These are phyloP conservation scores for Synaphobranchus kaupii DNA, from an alignment of 2,797 vertebrate species.

Conservation along the genomic window DNA sequence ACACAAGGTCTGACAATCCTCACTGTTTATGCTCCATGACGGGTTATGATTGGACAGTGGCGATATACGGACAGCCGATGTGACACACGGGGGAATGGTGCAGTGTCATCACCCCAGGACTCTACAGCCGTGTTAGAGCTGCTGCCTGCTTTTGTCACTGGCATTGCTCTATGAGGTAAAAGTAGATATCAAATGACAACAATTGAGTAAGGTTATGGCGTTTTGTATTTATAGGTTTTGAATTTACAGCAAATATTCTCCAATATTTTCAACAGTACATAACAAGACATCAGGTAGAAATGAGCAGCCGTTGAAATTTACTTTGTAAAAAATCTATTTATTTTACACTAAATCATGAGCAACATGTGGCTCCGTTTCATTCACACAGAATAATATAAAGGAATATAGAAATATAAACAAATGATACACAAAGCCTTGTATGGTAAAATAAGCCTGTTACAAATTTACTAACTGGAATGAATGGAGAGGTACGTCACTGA, in stretches of 20 bases:
- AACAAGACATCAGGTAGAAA: neutral
- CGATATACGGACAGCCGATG: neutral
- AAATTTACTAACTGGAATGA: neutral
- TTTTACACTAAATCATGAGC: slow-evolving; percentile 10
- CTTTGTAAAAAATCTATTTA: neutral
- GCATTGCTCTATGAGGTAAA: neutral
- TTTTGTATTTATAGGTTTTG: neutral
- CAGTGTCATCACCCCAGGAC: neutral
- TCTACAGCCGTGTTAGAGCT: neutral
- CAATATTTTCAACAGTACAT: neutral
- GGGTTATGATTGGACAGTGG: neutral
- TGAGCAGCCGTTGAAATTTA: neutral
- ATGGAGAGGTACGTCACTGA: neutral
- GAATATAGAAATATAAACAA: neutral
- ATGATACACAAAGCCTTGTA: neutral
- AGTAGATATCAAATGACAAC: neutral
- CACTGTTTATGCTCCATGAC: neutral
- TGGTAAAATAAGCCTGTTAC: neutral
- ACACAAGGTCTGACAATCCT: neutral
- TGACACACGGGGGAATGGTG: neutral
- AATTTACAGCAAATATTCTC: slow-evolving; percentile 50
- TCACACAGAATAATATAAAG: neutral
- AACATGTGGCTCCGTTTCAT: neutral
- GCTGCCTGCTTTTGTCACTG: neutral
- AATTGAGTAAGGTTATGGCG: neutral